These are phyloP conservation scores for Xanthorhoe spadicearia DNA, from an alignment of 2,888 invertebrate genomes.

Conservation along the genomic window DNA sequence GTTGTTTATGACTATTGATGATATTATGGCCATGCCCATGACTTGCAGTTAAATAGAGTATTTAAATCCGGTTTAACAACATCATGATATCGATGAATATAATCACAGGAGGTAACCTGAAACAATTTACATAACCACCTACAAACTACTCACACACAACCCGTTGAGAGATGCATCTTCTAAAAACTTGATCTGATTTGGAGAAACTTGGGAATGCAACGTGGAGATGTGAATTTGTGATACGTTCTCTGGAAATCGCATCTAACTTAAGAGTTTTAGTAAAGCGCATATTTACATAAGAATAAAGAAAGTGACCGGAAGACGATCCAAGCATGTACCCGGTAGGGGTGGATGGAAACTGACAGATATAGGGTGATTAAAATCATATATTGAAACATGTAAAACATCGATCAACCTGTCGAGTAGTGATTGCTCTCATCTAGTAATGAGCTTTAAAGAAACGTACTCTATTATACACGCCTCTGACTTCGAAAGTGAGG, in stretches of 20 bases:
- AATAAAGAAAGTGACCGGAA: not conserved
- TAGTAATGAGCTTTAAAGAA: conserved; percentile 35
- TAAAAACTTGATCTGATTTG: not conserved
- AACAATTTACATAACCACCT: not conserved
- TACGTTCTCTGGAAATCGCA: no score
- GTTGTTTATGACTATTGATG: no score
- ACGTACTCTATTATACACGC: conserved; percentile 38
- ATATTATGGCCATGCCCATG: no score
- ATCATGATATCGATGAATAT: not conserved
- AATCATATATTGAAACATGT: not conserved
- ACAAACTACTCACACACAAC: not conserved
- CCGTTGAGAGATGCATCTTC: not conserved
- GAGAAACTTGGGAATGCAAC: not conserved
- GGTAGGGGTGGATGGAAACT: not conserved
- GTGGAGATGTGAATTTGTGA: no score
- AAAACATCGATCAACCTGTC: conserved; percentile 4
- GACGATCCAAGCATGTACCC: not conserved
- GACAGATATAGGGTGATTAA: not conserved
- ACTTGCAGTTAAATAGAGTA: not conserved
- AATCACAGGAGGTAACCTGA: not conserved
- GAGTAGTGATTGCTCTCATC: conserved; percentile 34
- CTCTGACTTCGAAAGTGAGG: conserved; percentile 44
- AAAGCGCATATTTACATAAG: not conserved
- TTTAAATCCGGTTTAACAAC: conserved; percentile 14
- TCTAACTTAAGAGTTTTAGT: no score